Evolutionary conservation across 2,888 invertebrate genomes (phyloP).

Genomic region (Eucera pruinosa): DNA sequence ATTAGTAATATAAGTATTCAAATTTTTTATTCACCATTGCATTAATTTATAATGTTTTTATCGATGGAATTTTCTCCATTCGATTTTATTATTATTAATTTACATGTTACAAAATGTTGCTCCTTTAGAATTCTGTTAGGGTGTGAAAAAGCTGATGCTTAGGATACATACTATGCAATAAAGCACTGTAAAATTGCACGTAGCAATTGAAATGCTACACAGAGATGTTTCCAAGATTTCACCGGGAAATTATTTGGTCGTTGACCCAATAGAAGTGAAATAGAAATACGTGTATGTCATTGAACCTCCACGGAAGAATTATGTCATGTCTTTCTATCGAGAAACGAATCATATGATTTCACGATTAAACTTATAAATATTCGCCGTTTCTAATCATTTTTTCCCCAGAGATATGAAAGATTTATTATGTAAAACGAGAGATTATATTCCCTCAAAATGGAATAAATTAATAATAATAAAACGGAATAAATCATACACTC

Average conservation of each 20-base stretch:
- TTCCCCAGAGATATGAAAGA: background rate
- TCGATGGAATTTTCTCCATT: too few relatives aligned
- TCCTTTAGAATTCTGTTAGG: background rate
- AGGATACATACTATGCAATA: background rate
- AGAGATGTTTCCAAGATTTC: conserved; percentile 47
- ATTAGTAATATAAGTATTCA: too few relatives aligned
- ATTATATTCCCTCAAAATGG: background rate
- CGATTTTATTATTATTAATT: too few relatives aligned
- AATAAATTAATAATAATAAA: background rate
- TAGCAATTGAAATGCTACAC: conserved; percentile 26
- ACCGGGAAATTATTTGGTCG: conserved; percentile 51
- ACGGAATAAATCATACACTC: background rate
- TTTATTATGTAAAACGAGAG: background rate
- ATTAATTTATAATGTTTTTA: too few relatives aligned
- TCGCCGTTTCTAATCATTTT: background rate
- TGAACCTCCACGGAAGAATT: conserved; percentile 47
- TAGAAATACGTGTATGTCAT: conserved; percentile 44
- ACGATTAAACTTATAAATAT: background rate
- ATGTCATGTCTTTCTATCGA: conserved; percentile 24
- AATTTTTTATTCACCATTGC: too few relatives aligned
- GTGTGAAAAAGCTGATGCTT: background rate
- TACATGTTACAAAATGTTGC: background rate
- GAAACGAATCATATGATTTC: conserved; percentile 1
- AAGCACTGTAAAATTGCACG: conserved; percentile 14
- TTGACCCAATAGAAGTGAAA: conserved; percentile 48